A percentile compares a stretch with the other conserved stretches of the same genome.
Conservation (phyloP, 2,113 vertebrate species). For the Entosphenus tridentatus region DNA sequence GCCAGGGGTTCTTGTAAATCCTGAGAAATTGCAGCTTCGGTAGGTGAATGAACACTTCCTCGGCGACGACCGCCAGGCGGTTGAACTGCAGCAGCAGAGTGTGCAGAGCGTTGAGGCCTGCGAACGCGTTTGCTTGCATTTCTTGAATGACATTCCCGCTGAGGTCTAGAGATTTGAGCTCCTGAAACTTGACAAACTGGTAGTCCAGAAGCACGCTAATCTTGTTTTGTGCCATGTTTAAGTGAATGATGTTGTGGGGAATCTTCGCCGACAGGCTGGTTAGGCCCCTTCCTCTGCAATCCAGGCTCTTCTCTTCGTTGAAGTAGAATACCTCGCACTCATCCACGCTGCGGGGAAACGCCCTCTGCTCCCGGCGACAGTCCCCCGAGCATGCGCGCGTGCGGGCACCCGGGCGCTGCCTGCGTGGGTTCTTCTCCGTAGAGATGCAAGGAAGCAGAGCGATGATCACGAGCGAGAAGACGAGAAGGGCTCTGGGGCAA, state of each 20-base stretch:
- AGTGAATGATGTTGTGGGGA: slow-evolving; percentile 62
- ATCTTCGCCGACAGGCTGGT: slow-evolving; percentile 38
- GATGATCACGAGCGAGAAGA: too few relatives aligned
- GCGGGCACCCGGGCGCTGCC: too few relatives aligned
- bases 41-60: slow-evolving; percentile 51
- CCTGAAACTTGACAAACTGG: slow-evolving; percentile 53
- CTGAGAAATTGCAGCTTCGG: slow-evolving; percentile 57
- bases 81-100: slow-evolving; percentile 84
- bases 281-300: slow-evolving; percentile 62
- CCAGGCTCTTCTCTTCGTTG: slow-evolving; percentile 58
- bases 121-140: slow-evolving; percentile 54
- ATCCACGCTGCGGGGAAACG: neutral
- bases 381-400: too few relatives aligned
- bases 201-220: slow-evolving; percentile 49
- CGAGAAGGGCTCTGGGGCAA: too few relatives aligned
- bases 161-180: slow-evolving; percentile 60
- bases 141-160: slow-evolving; percentile 66
- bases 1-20: slow-evolving; percentile 82
- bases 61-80: slow-evolving; percentile 34
- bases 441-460: too few relatives aligned
- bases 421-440: too few relatives aligned
- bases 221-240: slow-evolving; percentile 60
- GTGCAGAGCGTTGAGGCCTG: slow-evolving; percentile 48
- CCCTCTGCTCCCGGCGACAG: neutral
- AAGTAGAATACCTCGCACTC: slow-evolving; percentile 53